Evolutionary conservation across 1,140 invertebrate species (phyloP), one percentile per base, ranked within the genome.

Genomic region (Drosophila kohkoa): DNA sequence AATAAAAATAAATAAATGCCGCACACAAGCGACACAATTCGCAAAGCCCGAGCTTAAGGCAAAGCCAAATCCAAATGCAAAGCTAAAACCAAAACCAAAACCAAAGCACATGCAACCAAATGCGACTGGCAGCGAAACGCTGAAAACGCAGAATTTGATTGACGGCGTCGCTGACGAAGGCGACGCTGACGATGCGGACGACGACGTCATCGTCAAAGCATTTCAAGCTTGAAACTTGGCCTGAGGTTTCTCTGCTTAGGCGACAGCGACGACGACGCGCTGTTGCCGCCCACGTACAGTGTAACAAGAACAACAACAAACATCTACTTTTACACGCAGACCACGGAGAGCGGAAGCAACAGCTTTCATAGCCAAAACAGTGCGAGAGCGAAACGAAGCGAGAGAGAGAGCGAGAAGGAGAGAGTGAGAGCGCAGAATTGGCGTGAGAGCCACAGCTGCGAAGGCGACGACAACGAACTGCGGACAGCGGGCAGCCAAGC

Each of bases 131-230:
- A 75, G 62, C 59, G 35, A 66, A 20, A 72, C 55, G 64, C 62
- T 77, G 77, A 63, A 49, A 81, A 64, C 67, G 66, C 30, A 49
- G 54, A 78, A 60, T 78, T 80, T 82, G 80, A 85, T 85, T 80
- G 81, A 85, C 80, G 80, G 75, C 73, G 41, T 52, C 51, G 65
- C 13, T 55, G 52, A 75, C 66, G 57, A 63, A 63, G 51, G 38
- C 59, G 51, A 67, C 49, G 51, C 35, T 60, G 15, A 64, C 55
- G 46, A 59, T 38, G 77, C 38, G 16, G 74, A 76, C 30, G 30
- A 38, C 83, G 80, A 87, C 83, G 83, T 87, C 83, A 87, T 88
- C 77, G 74, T 15, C 77, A 82, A 87, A 87, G 76, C 76, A 87
- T 87, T 88, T 78, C 38, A 72, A 87, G 76, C 82, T 82, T 65